Base-by-base conservation (phyloP, 1,140 invertebrate genomes). In the Aphaenogaster rudis region DNA sequence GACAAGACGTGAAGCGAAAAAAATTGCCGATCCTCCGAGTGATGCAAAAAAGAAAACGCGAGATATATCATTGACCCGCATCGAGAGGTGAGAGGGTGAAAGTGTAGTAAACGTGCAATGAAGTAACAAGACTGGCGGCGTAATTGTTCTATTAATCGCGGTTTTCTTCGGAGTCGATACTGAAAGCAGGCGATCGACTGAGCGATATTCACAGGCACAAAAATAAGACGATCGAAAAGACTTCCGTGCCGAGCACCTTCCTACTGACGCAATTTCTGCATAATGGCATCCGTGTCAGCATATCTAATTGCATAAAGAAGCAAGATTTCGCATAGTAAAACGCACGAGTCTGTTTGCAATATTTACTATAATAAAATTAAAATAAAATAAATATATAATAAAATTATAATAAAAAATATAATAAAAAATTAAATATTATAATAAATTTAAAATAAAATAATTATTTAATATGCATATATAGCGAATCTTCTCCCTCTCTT, bases 11-110 rank as follows among this genome's bases (percentile, higher is more conserved):
- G 59, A 72, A n/a, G 39, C 15, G 66, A 52, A 59, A 82, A 52
- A 72, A 82, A 28, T 13, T 54, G 5, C 15, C 45, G 42, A 72
- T 81, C n/a, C 69, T 69, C 7, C 54, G 15, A 59, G 9, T 48
- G 21, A 9, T 54, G 48, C 17, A 45, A 57, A 71, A 86, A 57
- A 71, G 52, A 78, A 86, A 78, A 50, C 13, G n/a, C 15, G 54
- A 7, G 33, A 78, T 63, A 21, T 79, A 64, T 64, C 57, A 80
- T 81, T 86, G 59, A 74, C 52, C 33, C 64, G 63, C 52, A 67
- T 57, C 69, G 54, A 81, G 61, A 88, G 69, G 86, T 69, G 86
- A 88, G 64, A 89, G 64, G 88, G 64, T 89, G 87, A 89, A 89
- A 89, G 87, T 86, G 80, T 72, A 42, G 77, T 61, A 77, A 76